Percentiles rank a stretch among this genome's conserved stretches.
phyloP scores from a whole-genome alignment of 2,113 vertebrate species.

The Centropus unirufus region DNA sequence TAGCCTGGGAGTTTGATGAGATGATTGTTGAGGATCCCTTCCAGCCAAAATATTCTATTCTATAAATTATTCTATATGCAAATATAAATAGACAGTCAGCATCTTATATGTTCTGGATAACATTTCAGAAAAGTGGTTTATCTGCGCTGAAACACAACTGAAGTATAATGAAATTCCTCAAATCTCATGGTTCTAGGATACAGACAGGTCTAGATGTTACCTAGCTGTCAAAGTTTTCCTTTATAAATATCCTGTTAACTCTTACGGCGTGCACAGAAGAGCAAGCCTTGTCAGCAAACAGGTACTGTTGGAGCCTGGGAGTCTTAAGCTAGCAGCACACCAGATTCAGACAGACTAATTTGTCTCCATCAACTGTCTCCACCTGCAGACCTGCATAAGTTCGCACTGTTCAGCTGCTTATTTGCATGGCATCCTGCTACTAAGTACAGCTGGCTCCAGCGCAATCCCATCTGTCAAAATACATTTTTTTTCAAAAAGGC shows the following conservation, averaged over 20 bases:
- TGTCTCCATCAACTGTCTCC: neutral
- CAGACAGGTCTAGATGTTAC: neutral
- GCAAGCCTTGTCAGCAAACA: neutral
- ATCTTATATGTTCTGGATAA: neutral
- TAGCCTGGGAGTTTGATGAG: neutral
- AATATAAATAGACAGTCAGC: neutral
- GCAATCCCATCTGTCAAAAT: neutral
- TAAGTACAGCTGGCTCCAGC: neutral
- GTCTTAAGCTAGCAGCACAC: neutral
- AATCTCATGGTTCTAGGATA: neutral
- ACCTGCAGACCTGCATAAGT: neutral
- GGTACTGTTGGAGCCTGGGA: neutral
- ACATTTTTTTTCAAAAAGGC: neutral
- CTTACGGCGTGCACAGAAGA: neutral
- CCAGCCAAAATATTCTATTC: neutral
- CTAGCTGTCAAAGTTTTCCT: neutral
- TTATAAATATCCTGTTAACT: neutral
- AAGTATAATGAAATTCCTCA: neutral
- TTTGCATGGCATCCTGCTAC: neutral
- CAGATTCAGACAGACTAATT: neutral
- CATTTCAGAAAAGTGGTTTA: neutral
- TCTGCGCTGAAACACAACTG: neutral
- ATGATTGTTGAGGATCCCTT: accelerated
- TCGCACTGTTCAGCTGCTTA: neutral
- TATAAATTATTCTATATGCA: neutral